Evolutionary conservation across 2,888 invertebrate species (phyloP).

Genomic region (Silvanus unidentatus): DNA sequence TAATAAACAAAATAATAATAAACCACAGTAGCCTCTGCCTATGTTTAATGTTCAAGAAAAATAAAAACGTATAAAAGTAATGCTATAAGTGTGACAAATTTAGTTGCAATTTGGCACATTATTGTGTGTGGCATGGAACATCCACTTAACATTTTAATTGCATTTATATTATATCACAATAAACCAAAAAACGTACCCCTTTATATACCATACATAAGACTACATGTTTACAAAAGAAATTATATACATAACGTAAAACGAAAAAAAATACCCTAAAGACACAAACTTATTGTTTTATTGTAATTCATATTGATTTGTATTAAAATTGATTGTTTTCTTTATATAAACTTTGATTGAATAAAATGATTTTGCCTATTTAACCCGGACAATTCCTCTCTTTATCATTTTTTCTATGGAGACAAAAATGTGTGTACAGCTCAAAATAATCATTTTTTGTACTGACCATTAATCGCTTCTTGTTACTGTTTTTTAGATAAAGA

Average conservation of each 20-base stretch:
- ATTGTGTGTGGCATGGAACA: background rate
- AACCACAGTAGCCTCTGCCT: conserved; percentile 38
- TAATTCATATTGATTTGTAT: background rate
- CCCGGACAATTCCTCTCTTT: too few species aligned
- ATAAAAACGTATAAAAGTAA: conserved; percentile 24
- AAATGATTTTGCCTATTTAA: too few species aligned
- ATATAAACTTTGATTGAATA: background rate
- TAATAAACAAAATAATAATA: conserved; percentile 22
- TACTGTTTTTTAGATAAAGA: conserved; percentile 6
- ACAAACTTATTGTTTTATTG: background rate
- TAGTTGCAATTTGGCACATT: conserved; percentile 3
- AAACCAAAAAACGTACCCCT: too few species aligned
- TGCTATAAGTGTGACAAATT: conserved; percentile 38
- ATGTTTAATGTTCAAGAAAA: too few species aligned
- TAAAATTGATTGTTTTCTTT: background rate
- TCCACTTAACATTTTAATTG: background rate
- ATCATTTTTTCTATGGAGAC: too few species aligned
- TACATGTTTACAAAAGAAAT: too few species aligned
- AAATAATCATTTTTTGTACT: conserved; percentile 2
- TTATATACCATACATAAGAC: too few species aligned
- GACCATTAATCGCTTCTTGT: conserved; percentile 4
- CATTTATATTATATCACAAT: too few species aligned
- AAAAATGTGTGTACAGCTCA: conserved; percentile 3
- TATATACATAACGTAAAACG: too few species aligned
- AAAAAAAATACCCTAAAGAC: background rate